phyloP scores from a whole-genome alignment of 2,888 invertebrate species.

The Oscheius sp. region DNA sequence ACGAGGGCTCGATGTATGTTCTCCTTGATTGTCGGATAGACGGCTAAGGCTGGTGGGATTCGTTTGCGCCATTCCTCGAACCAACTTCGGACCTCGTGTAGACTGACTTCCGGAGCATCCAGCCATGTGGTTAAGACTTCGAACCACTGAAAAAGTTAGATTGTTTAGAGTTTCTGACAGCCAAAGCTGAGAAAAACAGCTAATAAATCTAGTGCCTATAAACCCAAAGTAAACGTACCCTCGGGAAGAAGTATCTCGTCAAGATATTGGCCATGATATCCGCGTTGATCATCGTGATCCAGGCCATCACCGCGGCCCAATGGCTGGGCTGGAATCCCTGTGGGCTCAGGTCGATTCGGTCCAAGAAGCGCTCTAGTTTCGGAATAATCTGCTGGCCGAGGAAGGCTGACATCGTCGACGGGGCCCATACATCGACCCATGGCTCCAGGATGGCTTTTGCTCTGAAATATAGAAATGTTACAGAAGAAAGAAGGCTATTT shows the following conservation, averaged over 20 bases:
- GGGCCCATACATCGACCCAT: slow-evolving; percentile 86
- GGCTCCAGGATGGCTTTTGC: slow-evolving; percentile 91
- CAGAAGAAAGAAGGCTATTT: no score
- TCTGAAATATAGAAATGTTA: slow-evolving; percentile 77
- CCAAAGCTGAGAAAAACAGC: no score
- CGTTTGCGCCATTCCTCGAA: slow-evolving; percentile 80
- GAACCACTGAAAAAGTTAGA: slow-evolving; percentile 73
- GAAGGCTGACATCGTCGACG: slow-evolving; percentile 84
- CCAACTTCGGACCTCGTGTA: slow-evolving; percentile 90
- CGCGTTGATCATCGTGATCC: slow-evolving; percentile 87
- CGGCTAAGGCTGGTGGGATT: slow-evolving; percentile 77
- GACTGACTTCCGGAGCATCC: slow-evolving; percentile 86
- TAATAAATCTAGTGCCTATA: background rate
- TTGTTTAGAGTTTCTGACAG: no score
- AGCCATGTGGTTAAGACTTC: slow-evolving; percentile 82
- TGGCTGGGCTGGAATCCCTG: slow-evolving; percentile 54
- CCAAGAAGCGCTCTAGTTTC: slow-evolving; percentile 79
- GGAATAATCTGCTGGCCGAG: slow-evolving; percentile 88
- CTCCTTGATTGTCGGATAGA: slow-evolving; percentile 74
- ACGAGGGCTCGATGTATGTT: slow-evolving; percentile 90
- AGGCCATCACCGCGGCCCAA: slow-evolving; percentile 81
- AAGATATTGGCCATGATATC: slow-evolving; percentile 85
- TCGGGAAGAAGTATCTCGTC: slow-evolving; percentile 90
- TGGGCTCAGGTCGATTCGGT: slow-evolving; percentile 60
- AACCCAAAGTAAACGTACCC: slow-evolving; percentile 74